These are phyloP conservation scores for Labrus mixtus DNA, from an alignment of 2,113 vertebrate genomes.

Conservation along the genomic window DNA sequence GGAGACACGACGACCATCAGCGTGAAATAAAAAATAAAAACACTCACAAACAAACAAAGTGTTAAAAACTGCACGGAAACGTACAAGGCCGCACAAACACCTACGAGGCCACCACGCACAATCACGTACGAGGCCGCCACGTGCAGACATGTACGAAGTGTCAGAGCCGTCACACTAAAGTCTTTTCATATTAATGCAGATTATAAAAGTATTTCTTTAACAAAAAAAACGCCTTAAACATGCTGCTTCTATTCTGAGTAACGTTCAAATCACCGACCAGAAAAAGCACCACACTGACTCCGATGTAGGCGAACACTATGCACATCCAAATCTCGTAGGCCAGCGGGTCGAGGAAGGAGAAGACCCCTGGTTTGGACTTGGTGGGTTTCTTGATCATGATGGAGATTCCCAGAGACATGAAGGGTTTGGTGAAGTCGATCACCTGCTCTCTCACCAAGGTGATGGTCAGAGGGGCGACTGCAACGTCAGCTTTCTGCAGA, in stretches of 20 bases:
- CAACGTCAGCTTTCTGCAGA: slow-evolving; percentile 93
- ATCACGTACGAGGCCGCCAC: no score
- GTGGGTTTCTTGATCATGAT: slow-evolving; percentile 99
- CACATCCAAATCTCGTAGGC: slow-evolving; percentile 99
- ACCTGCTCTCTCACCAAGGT: slow-evolving; percentile 97
- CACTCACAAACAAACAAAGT: no score
- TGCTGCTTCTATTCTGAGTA: no score
- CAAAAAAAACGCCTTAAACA: neutral
- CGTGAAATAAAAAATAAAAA: no score
- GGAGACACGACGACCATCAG: neutral
- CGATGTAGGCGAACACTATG: slow-evolving; percentile 99
- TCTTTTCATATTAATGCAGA: no score
- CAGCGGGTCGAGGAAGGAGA: slow-evolving; percentile 98
- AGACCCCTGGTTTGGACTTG: slow-evolving; percentile 98
- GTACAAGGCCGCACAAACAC: no score
- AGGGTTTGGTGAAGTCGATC: slow-evolving; percentile 99
- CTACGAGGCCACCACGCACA: no score
- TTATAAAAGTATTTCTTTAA: no score
- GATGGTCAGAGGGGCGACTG: slow-evolving; percentile 96
- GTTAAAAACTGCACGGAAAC: no score
- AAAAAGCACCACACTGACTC: slow-evolving; percentile 98
- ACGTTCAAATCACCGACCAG: slow-evolving; percentile 82
- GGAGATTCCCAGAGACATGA: slow-evolving; percentile 98
- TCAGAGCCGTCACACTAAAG: no score
- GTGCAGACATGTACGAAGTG: no score